phyloP scores from a whole-genome alignment of 2,888 invertebrate species.

The Pyralis farinalis region DNA sequence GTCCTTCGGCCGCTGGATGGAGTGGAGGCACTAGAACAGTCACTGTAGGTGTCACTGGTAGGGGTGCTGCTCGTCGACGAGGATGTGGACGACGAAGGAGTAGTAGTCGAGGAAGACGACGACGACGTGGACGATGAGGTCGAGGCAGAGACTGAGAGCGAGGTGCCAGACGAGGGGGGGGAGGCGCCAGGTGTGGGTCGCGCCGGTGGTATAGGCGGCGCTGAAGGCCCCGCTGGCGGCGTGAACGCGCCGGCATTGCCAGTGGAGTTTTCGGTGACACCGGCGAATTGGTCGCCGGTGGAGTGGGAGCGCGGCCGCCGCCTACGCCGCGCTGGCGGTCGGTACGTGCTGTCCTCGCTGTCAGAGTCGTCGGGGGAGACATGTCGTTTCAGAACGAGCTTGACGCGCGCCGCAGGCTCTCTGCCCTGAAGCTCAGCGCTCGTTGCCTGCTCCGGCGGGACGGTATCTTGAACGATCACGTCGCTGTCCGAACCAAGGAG shows the following conservation, averaged over 20 bases:
- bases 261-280: conserved; percentile 1
- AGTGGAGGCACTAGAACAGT: conserved; percentile 5
- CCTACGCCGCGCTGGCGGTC: conserved; percentile 28
- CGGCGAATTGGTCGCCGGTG: conserved; percentile 20
- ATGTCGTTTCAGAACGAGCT: conserved; percentile 44
- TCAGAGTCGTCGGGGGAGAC: conserved; percentile 25
- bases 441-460: conserved; percentile 15
- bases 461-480: conserved; percentile 57
- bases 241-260: neutral
- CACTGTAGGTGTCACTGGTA: conserved; percentile 3
- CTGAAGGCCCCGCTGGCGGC: conserved; percentile 4
- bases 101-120: neutral
- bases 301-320: conserved; percentile 22
- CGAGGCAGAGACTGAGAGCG: neutral
- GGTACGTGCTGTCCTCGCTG: conserved; percentile 38
- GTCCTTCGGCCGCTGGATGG: conserved; percentile 22
- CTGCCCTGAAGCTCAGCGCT: conserved; percentile 22
- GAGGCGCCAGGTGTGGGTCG: conserved; percentile 13
- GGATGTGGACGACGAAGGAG: conserved; percentile 6
- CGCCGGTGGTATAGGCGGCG: conserved; percentile 14
- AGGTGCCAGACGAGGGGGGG: conserved; percentile 8
- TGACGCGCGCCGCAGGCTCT: conserved; percentile 30
- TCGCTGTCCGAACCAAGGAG: conserved; percentile 80
- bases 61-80: conserved; percentile 1
- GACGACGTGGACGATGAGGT: neutral